Evolutionary conservation across 2,113 vertebrate genomes (phyloP), one percentile per base, ranked within the genome.

Genomic region (Axis porcinus): DNA sequence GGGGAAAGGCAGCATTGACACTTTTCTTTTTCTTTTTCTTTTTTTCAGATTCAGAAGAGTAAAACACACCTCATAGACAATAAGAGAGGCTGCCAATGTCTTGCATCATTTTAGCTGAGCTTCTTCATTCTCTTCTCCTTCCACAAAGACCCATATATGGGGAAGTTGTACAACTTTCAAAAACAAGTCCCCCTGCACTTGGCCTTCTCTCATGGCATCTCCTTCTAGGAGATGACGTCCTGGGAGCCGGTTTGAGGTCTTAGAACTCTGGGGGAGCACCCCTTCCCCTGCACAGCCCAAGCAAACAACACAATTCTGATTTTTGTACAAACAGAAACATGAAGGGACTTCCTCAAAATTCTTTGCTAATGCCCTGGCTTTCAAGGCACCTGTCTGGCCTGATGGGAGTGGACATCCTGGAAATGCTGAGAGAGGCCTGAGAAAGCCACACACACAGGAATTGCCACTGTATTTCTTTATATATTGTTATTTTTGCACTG

Each of bases 21-120:
- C 92, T 97, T 98, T 97, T 98, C 93, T 97, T 98, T 98, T 98
- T 99, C 98, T 98, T 97, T 98, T 98, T 98, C 98, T 98, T 98
- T 99, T 99, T 99, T 98, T 95, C 99, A 99, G 99, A 99, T 99
- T 98, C 96, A 0, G 99, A 99, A 98, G 99, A 99, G 58, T 99
- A 99, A 98, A 99, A 98, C 91, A 96, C 92, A 93, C 94, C 95
- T 98, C 97, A 98, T 82, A 96, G 50, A 95, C 95, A 97, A 74
- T 98, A 97, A 99, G 97, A 98, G 97, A 98, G 98, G 98, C 99
- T 98, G 98, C 98, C 99, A 98, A 96, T 99, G 98, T 99, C 97
- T 98, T 98, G 98, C 98, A 93, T 97, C 99, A 98, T 98, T 99
- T 99, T 99, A 98, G 98, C 98, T 99, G 98, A 98, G 98, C 98